Percentiles rank a stretch among this genome's conserved stretches.
Evolutionary conservation across 2,888 invertebrate genomes (phyloP).

Genomic region (Carcina quercana): DNA sequence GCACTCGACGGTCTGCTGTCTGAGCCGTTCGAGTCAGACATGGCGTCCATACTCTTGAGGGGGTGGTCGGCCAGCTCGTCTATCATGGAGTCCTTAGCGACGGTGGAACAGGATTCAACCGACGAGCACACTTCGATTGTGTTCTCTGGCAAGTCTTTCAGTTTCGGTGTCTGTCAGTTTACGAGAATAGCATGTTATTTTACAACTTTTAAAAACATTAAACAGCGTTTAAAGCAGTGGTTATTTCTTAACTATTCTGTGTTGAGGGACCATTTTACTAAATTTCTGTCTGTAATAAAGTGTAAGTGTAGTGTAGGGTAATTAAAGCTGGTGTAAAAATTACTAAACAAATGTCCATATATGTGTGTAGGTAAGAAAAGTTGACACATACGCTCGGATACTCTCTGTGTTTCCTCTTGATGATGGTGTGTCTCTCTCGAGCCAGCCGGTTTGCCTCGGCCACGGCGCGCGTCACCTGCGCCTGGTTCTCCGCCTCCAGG

Average conservation of each 20-base stretch:
- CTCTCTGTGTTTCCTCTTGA: constrained; percentile 42
- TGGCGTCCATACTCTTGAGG: neutral
- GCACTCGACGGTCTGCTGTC: constrained; percentile 27
- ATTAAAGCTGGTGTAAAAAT: no score
- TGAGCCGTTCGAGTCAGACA: no score
- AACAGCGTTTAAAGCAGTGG: no score
- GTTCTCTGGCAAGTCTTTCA: constrained; percentile 36
- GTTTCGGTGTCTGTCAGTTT: constrained; percentile 23
- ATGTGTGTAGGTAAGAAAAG: no score
- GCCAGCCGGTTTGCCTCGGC: constrained; percentile 82
- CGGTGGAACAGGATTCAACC: constrained; percentile 34
- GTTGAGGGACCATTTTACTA: no score
- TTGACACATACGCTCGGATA: no score
- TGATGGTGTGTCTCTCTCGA: constrained; percentile 77
- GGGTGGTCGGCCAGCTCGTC: constrained; percentile 15
- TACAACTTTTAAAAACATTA: no score
- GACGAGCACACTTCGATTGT: constrained; percentile 36
- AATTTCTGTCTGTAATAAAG: no score
- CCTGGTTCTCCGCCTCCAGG: constrained; percentile 82
- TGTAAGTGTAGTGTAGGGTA: no score
- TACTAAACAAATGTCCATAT: no score
- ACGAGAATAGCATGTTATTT: neutral
- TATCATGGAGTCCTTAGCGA: constrained; percentile 29
- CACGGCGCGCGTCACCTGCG: constrained; percentile 80
- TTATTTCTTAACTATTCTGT: no score